Evolutionary conservation across 2,113 vertebrate genomes (phyloP), one percentile per base, ranked within the genome.

Genomic region (Pelvicachromis taeniatus): DNA sequence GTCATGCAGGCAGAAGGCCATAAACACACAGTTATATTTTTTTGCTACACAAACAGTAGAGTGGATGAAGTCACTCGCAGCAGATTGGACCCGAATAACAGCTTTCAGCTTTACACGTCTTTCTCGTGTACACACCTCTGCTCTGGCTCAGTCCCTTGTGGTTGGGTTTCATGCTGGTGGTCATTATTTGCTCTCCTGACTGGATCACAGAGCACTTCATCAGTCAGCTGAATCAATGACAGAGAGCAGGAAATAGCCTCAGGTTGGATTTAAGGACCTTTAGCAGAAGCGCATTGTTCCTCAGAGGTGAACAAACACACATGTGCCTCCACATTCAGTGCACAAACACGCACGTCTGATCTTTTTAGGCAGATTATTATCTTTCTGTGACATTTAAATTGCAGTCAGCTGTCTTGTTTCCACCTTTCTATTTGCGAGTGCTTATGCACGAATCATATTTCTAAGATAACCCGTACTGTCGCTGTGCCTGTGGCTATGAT

Each of bases 171-270:
- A 56, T 78, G 90, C 31, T n/a, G 58, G 82, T 73, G 85, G 82
- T 87, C 85, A 68, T 82, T 91, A 68, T 90, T 91, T 84, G 81
- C 78, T 89, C 50, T 87, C 35, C 61, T 81, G 84, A 89, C 78
- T 92, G 87, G 90, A 88, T 94, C 87, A 88, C 5, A 54, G 68
- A 85, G 85, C 80, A 84, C 85, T 90, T 94, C 79, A 89, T 90
- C 89, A 87, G 84, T 90, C 77, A 50, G 45, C 77, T 79, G 55
- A 91, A 91, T 93, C 84, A 83, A 90, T 90, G 78, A 68, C 56
- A 77, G 80, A 40, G 50, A 31, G 23, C 7, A 61, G 19, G 77
- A 55, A 77, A 85, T 50, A 77, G 73, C 84, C 45, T 75, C 16
- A 13, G 78, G 54, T 59, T 83, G 33, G 26, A 78, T 81, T 88